These are phyloP conservation scores for Brachypalpus laphriformis DNA, from an alignment of 2,888 invertebrate species.

Conservation along the genomic window DNA sequence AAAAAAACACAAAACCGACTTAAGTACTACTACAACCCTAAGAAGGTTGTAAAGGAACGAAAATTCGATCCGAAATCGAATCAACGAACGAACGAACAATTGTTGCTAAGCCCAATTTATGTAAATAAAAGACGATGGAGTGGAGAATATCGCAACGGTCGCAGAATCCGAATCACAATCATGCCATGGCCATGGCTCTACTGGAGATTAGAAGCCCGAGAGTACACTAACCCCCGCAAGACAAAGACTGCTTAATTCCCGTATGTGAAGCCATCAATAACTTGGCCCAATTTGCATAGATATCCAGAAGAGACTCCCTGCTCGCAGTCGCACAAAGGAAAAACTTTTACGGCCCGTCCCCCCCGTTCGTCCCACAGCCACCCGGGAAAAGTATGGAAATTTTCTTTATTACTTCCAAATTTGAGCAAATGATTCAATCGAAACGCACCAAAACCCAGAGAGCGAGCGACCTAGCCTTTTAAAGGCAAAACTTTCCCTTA, in stretches of 20 bases:
- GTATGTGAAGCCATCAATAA: constrained; percentile 70
- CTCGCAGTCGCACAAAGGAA: constrained; percentile 47
- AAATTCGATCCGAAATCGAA: constrained; percentile 62
- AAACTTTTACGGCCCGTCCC: constrained; percentile 42
- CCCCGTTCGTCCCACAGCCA: constrained; percentile 1
- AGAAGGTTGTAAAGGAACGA: background rate
- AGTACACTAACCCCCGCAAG: constrained; percentile 9
- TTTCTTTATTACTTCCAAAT: constrained; percentile 70
- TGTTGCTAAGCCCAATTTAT: constrained; percentile 63
- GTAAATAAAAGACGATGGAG: constrained; percentile 36
- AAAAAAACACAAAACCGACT: constrained; percentile 22
- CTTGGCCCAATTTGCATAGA: constrained; percentile 63
- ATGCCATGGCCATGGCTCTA: constrained; percentile 41
- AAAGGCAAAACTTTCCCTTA: constrained; percentile 64
- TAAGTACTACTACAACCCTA: constrained; percentile 5
- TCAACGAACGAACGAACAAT: constrained; percentile 50
- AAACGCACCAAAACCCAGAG: constrained; percentile 38
- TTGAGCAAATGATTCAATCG: constrained; percentile 74
- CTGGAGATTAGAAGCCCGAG: background rate
- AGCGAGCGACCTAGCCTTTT: constrained; percentile 12
- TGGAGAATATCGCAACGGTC: constrained; percentile 43
- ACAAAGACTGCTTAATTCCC: constrained; percentile 67
- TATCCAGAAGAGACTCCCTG: background rate
- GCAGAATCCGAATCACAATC: constrained; percentile 52
- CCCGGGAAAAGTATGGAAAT: constrained; percentile 61